Evolutionary conservation across 92 coral and sea anemone species (phyloP).

Genomic region (Meandrina meandrites): DNA sequence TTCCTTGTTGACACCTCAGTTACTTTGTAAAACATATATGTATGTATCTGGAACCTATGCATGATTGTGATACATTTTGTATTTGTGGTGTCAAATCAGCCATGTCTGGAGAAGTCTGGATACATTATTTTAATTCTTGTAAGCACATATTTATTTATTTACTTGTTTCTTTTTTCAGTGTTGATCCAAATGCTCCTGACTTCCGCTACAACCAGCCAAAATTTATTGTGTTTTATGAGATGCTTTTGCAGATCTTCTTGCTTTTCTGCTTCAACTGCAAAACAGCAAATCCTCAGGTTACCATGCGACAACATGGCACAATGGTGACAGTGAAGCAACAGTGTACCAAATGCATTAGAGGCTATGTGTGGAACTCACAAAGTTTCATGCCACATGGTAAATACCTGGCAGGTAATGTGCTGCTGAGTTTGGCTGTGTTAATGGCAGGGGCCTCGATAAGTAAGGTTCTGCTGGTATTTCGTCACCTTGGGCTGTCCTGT

Average conservation of each 20-base stretch:
- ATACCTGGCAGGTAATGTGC: constrained; percentile 30
- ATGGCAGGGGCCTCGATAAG: constrained; percentile 43
- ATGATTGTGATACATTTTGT: not conserved
- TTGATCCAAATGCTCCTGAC: constrained; percentile 21
- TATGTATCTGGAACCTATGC: not conserved
- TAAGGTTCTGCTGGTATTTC: constrained; percentile 25
- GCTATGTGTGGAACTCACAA: constrained; percentile 37
- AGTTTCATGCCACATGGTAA: constrained; percentile 16
- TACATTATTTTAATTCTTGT: not conserved
- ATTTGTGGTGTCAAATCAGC: too few relatives aligned
- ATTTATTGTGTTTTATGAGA: not conserved
- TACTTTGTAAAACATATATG: not conserved
- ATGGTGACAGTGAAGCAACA: constrained; percentile 40
- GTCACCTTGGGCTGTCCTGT: constrained; percentile 27
- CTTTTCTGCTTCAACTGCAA: constrained; percentile 46
- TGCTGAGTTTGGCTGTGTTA: constrained; percentile 28
- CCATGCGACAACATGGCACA: constrained; percentile 27
- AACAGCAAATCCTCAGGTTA: constrained; percentile 19
- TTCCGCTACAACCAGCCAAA: constrained; percentile 2
- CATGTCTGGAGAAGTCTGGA: not conserved
- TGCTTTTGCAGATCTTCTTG: constrained; percentile 26
- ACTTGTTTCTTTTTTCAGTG: constrained; percentile 13
- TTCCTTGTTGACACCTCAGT: too few relatives aligned
- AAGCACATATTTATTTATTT: too few relatives aligned
- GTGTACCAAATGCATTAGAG: constrained; percentile 18